A percentile compares a stretch with the other conserved stretches of the same genome.
Evolutionary conservation across 2,113 vertebrate species (phyloP).

Genomic region (Glareola pratincola): DNA sequence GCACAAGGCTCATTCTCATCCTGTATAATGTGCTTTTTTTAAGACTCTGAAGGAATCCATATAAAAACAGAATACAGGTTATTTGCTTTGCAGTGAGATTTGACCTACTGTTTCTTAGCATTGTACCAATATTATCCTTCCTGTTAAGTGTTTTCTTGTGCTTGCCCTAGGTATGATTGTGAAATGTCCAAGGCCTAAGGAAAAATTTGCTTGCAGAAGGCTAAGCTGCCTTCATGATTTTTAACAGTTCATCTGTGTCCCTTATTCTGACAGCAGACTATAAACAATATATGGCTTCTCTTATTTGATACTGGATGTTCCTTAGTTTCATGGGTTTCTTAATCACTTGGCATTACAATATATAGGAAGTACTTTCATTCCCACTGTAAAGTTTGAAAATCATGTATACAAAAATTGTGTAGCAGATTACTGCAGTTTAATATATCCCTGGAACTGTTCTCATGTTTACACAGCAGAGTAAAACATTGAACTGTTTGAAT

Average conservation of each 20-base stretch:
- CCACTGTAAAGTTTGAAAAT: neutral
- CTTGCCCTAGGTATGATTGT: neutral
- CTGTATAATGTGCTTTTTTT: neutral
- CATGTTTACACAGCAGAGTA: neutral
- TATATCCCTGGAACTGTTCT: neutral
- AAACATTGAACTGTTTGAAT: neutral
- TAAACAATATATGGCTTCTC: neutral
- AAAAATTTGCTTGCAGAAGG: neutral
- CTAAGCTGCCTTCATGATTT: neutral
- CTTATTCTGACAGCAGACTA: neutral
- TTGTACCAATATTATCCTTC: neutral
- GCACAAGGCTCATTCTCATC: neutral
- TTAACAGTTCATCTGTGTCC: neutral
- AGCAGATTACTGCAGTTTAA: neutral
- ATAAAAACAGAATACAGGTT: neutral
- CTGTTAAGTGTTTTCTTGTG: neutral
- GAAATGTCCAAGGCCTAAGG: neutral
- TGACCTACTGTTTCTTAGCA: neutral
- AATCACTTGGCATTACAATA: neutral
- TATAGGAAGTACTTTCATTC: neutral
- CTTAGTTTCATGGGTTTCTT: neutral
- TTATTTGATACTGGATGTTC: neutral
- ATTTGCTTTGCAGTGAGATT: neutral
- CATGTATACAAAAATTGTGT: neutral
- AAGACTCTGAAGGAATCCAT: neutral